A percentile compares a stretch with the other conserved stretches of the same genome.
Conservation (phyloP, 2,113 vertebrate species). For the Eulemur macaco region DNA sequence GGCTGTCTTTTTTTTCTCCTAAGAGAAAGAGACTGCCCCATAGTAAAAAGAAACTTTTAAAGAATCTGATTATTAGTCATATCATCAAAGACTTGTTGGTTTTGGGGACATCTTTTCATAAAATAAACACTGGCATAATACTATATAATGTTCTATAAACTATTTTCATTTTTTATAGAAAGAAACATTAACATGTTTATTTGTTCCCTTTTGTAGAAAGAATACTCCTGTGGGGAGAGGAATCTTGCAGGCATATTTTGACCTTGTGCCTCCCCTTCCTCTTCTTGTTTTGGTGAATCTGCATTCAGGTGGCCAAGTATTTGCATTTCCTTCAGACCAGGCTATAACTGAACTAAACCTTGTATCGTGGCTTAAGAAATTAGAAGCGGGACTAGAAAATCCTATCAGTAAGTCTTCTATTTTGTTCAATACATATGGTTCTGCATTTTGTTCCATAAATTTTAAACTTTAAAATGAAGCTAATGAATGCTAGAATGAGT, state of each 20-base stretch:
- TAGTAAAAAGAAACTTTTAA: not conserved
- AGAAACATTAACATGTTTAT: not conserved
- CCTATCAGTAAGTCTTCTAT: slow-evolving; percentile 87
- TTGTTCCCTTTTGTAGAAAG: slow-evolving; percentile 82
- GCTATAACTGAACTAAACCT: slow-evolving; percentile 84
- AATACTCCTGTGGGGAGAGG: slow-evolving; percentile 90
- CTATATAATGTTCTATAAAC: not conserved
- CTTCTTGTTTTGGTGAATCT: slow-evolving; percentile 89
- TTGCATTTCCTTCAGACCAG: slow-evolving; percentile 88
- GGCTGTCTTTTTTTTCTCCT: not conserved
- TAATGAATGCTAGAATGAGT: slow-evolving; percentile 13
- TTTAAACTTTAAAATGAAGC: slow-evolving; percentile 32
- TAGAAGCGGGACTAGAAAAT: slow-evolving; percentile 85
- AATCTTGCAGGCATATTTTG: slow-evolving; percentile 88
- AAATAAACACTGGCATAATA: not conserved
- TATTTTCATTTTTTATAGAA: slow-evolving; percentile 9
- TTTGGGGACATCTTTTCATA: slow-evolving; percentile 35
- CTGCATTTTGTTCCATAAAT: slow-evolving; percentile 12
- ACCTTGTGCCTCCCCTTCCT: slow-evolving; percentile 86
- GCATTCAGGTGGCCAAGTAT: slow-evolving; percentile 85
- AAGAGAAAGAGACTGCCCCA: not conserved
- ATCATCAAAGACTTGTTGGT: not conserved
- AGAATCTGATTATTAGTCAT: not conserved
- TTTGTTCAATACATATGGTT: not conserved
- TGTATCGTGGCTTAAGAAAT: slow-evolving; percentile 89